Base-by-base conservation (phyloP, 2,888 invertebrate genomes). In the Therioaphis trifolii region DNA sequence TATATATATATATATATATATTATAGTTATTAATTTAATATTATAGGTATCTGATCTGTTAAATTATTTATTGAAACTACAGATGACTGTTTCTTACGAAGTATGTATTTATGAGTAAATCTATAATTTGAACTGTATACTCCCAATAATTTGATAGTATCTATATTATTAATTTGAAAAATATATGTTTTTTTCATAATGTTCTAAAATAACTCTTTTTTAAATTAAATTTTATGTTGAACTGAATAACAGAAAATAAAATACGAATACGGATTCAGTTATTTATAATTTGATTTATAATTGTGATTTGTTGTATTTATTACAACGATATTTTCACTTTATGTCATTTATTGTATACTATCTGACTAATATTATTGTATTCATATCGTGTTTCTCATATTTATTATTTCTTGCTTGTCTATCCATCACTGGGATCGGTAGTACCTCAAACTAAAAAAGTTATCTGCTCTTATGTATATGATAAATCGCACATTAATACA, bases 401-500 rank as follows among this genome's bases (percentile, higher is more conserved):
- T 74, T 82, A 72, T 82, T 74, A 72, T 80, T 61, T 46, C 27
- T 58, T 21, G 21, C 49, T 74, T 63, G 15, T 63, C 63, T 27
- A 82, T 82, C 72, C 24, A 82, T 82, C 72, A 82, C 61, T 74
- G 46, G 21, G 49, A 35, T 79, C 7, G 35, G 49, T 29, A 15
- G 58, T 27, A 35, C 72, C 58, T 9, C n/a, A 21, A 58, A 69
- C 58, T 71, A 80, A 80, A 29, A 71, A 29, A 80, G 58, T 61
- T 71, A 80, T 82, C 63, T 82, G 29, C 63, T 49, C 29, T 61
- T 66, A 52, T 27, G 18, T 74, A 35, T 61, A 63, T 72, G 82
- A 82, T 82, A 63, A 82, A 82, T 82, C 24, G 72, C 72, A 63
- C 63, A 82, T 72, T 82, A 80, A 72, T 82, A 82, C 74, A 35